These are phyloP conservation scores for Menidia beryllina DNA, from an alignment of 2,113 vertebrate species.

Conservation along the genomic window DNA sequence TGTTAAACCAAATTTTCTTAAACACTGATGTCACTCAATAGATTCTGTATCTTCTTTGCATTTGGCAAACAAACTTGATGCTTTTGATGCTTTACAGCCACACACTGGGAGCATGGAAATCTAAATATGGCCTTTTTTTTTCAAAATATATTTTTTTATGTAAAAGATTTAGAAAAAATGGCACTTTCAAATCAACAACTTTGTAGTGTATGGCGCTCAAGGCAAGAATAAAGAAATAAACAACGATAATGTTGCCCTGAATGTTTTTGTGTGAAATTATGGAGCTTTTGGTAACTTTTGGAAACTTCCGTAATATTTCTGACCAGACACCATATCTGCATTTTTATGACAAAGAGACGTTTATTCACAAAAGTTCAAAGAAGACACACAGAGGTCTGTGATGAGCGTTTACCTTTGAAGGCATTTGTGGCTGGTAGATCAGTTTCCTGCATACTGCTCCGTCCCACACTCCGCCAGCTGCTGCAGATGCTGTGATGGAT, in stretches of 20 bases:
- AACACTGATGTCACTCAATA: no score
- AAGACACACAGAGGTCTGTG: neutral
- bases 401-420: slow-evolving; percentile 90
- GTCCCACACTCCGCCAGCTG: slow-evolving; percentile 81
- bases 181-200: no score
- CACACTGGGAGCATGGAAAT: no score
- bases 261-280: neutral
- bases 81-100: no score
- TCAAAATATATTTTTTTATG: no score
- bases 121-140: no score
- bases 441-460: slow-evolving; percentile 98
- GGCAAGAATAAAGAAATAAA: neutral
- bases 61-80: no score
- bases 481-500: slow-evolving; percentile 70
- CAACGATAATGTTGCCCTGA: neutral
- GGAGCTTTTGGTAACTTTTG: neutral
- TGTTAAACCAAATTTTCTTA: no score
- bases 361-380: neutral
- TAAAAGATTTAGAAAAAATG: no score
- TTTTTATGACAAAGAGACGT: neutral
- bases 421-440: slow-evolving; percentile 94
- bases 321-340: neutral
- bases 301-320: no score
- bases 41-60: no score
- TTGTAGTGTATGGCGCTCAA: neutral